Percentiles rank a stretch among this genome's conserved stretches.
These are phyloP conservation scores for Pterois miles DNA, from an alignment of 2,797 vertebrate species.

Conservation along the genomic window DNA sequence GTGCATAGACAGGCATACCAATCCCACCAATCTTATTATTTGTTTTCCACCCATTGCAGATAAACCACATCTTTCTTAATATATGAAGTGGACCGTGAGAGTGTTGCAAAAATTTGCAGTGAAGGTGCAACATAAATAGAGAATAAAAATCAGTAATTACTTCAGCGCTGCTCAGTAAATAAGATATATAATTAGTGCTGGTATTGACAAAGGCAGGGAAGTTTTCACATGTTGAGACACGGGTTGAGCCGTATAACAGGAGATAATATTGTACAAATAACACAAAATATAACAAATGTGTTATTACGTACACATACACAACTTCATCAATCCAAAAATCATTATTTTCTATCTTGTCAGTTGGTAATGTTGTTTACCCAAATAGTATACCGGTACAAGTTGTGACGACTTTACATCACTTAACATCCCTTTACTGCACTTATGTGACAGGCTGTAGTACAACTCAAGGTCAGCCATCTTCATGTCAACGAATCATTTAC, in stretches of 20 bases:
- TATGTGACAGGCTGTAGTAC: neutral
- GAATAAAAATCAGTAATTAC: neutral
- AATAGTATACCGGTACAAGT: neutral
- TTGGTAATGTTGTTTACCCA: neutral
- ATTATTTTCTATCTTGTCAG: neutral
- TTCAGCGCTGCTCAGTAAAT: neutral
- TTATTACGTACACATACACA: neutral
- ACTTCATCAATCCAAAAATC: neutral
- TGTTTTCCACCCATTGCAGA: neutral
- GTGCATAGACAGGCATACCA: no score
- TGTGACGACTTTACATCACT: neutral
- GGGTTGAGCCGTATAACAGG: neutral
- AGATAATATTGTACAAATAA: neutral
- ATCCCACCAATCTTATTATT: neutral
- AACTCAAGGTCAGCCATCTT: neutral
- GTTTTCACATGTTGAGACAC: neutral
- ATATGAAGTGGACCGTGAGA: neutral
- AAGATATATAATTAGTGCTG: neutral
- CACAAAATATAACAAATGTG: neutral
- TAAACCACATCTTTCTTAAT: neutral
- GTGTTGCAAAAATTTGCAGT: neutral
- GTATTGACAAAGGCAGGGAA: neutral
- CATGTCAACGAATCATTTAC: constrained; percentile 15
- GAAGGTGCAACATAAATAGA: neutral
- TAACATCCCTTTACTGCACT: no score